Percentiles rank a stretch among this genome's conserved stretches.
These are phyloP conservation scores for Boloria selene DNA, from an alignment of 2,888 invertebrate genomes.

Conservation along the genomic window DNA sequence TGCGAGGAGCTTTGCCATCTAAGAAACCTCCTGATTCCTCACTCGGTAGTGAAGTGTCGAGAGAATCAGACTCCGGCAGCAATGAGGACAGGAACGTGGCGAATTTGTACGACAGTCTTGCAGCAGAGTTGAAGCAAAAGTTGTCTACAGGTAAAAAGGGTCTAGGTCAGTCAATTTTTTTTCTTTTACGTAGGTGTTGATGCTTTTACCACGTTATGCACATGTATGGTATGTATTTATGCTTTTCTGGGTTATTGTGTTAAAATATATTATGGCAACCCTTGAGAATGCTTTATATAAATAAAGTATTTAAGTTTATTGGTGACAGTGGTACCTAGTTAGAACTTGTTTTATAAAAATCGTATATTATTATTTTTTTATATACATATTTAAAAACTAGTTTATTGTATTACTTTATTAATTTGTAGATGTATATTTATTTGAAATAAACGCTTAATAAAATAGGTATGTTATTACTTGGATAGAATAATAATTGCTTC, in stretches of 20 bases:
- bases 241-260: not conserved
- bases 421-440: too few relatives aligned
- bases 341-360: too few relatives aligned
- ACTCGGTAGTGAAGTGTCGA: conserved; percentile 87
- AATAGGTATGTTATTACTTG: too few relatives aligned
- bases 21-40: conserved; percentile 88
- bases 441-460: too few relatives aligned
- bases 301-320: too few relatives aligned
- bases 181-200: conserved; percentile 49
- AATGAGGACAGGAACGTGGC: conserved; percentile 87
- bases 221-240: conserved; percentile 27
- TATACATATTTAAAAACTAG: too few relatives aligned
- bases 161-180: conserved; percentile 68
- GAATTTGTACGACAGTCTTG: conserved; percentile 93
- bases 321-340: too few relatives aligned
- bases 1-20: conserved; percentile 82
- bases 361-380: too few relatives aligned
- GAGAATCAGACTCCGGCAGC: conserved; percentile 87
- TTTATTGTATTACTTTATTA: too few relatives aligned
- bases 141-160: conserved; percentile 82
- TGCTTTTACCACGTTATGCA: conserved; percentile 45
- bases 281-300: too few relatives aligned
- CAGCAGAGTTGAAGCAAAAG: conserved; percentile 91
- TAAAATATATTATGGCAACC: too few relatives aligned
- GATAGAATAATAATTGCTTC: too few relatives aligned